These are phyloP conservation scores for Haliclona indistincta DNA, from an alignment of 37 sponge, comb jelly and placozoan genomes.

Conservation along the genomic window DNA sequence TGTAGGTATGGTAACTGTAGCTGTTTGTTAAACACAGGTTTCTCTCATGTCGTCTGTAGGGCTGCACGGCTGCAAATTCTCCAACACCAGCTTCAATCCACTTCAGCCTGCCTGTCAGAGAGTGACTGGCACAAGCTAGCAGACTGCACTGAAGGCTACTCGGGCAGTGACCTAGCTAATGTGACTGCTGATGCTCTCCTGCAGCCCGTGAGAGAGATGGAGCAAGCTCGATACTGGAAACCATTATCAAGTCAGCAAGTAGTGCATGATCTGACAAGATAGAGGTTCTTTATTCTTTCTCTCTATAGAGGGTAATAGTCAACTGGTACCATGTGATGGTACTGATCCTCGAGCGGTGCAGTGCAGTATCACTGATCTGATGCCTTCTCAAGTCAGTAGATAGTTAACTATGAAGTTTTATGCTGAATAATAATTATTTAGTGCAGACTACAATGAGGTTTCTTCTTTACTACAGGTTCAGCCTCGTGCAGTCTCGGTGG, in stretches of 20 bases:
- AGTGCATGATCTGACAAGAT: not conserved
- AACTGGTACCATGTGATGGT: conserved; percentile 10
- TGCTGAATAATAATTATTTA: no score
- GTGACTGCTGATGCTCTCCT: conserved; percentile 68
- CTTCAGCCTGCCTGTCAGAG: conserved; percentile 17
- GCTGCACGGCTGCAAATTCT: conserved; percentile 41
- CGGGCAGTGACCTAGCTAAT: conserved; percentile 84
- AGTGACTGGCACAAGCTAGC: conserved; percentile 61
- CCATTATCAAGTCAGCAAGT: not conserved
- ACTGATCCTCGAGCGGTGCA: conserved; percentile 17
- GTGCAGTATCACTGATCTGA: conserved; percentile 21
- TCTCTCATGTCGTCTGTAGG: not conserved
- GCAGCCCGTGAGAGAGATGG: conserved; percentile 79
- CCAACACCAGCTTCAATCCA: conserved; percentile 6
- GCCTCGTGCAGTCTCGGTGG: not conserved
- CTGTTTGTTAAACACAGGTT: not conserved
- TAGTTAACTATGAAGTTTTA: no score
- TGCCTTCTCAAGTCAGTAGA: conserved; percentile 43
- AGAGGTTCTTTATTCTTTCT: not conserved
- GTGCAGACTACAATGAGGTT: no score
- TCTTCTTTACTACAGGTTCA: not conserved
- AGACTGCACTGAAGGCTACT: conserved; percentile 60
- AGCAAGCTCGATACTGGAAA: conserved; percentile 52
- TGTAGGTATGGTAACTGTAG: conserved; percentile 5
- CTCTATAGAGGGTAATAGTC: conserved; percentile 21